These are phyloP conservation scores for Drosophila kohkoa DNA, from an alignment of 1,140 invertebrate genomes.

Conservation along the genomic window DNA sequence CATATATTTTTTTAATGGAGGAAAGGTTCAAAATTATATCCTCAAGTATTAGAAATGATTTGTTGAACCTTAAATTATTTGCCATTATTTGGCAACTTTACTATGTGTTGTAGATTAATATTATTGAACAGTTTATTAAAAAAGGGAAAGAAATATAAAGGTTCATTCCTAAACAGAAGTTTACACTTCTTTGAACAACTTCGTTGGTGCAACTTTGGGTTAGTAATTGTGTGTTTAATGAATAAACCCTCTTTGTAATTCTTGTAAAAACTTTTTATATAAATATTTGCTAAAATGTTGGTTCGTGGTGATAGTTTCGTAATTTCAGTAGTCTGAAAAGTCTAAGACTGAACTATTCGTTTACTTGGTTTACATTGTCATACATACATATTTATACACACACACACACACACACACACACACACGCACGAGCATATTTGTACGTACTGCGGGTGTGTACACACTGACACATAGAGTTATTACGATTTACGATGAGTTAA, in stretches of 20 bases:
- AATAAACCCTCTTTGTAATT: neutral
- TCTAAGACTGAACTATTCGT: neutral
- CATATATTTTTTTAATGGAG: too few relatives aligned
- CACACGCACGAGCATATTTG: neutral
- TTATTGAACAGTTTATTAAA: too few relatives aligned
- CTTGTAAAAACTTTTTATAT: neutral
- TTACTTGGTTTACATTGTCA: slow-evolving; percentile 6
- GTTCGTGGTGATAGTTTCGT: neutral
- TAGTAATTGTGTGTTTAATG: neutral
- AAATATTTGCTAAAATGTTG: neutral
- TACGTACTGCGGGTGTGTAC: slow-evolving; percentile 25
- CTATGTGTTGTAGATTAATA: too few relatives aligned
- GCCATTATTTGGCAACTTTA: too few relatives aligned
- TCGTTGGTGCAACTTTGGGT: neutral
- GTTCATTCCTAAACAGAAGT: too few relatives aligned
- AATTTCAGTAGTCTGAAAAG: neutral
- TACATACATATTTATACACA: neutral
- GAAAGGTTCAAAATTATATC: too few relatives aligned
- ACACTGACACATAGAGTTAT: slow-evolving; percentile 45
- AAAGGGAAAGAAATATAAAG: too few relatives aligned
- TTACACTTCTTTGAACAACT: neutral
- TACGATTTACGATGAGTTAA: slow-evolving; percentile 72
- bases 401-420: slow-evolving; percentile 14
- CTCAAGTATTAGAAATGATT: too few relatives aligned
- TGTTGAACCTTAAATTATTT: too few relatives aligned